Evolutionary conservation across 2,797 vertebrate genomes (phyloP), one percentile per base, ranked within the genome.

Genomic region (Limnodromus scolopaceus): DNA sequence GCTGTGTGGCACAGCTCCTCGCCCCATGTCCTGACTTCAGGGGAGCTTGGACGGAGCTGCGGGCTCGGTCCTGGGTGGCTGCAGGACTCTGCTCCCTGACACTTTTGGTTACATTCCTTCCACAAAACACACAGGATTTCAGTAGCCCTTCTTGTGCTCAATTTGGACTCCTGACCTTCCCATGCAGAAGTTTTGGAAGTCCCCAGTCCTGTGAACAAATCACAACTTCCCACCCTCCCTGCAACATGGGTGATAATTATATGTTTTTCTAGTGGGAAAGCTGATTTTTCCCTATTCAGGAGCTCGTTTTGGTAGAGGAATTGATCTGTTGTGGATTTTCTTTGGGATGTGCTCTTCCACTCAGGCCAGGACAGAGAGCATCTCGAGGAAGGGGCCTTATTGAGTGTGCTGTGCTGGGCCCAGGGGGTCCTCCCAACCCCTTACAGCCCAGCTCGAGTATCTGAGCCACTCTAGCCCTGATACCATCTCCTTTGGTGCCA

Each of bases 351-450:
- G 10, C 11, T 77, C 23, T 18, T 70, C n/a, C 8, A 5, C 10
- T 7, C n/a, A 66, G 32, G 18, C 28, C 46, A 76, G 43, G 74
- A 28, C 3, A 2, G 69, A 43, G 6, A 43, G 7, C 27, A 6
- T 4, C 19, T 32, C 0, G 0, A 65, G 32, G n/a, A 48, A 16
- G 28, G 13, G 16, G 9, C 25, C 5, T 25, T 1, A 7, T 0
- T 30, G 57, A 61, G 19, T 3, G 30, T 1, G 1, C 17, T 13
- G 28, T 2, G 11, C 57, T 32, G 63, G 53, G 43, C 58, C 24
- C 27, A 16, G 22, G 20, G 10, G 10, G 0, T 46, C 12, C 39
- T 14, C 24, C 19, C 0, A 3, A n/a, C 2, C 15, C 5, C 7
- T 36, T 9, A 16, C 10, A 75, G 4, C 11, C 32, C 41, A 2